Conservation (phyloP, 2,113 vertebrate species). For the Neolamprologus longior region DNA sequence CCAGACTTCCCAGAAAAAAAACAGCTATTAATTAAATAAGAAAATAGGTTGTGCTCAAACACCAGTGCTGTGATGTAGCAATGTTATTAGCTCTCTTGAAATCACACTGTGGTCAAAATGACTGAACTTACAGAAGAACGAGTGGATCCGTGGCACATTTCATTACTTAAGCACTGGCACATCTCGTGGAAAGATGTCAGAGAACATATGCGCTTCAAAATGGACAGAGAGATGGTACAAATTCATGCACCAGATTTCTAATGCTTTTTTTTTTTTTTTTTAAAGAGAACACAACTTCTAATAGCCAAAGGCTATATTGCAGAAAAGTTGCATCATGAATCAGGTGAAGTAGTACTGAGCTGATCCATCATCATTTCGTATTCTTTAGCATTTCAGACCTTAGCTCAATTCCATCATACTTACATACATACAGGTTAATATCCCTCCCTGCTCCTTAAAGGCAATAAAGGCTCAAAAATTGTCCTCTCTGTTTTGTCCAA, state of each 20-base stretch:
- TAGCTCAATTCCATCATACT: neutral
- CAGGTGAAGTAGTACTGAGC: neutral
- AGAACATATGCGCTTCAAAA: neutral
- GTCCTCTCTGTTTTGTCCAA: neutral
- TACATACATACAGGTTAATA: neutral
- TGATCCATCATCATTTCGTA: slow-evolving; percentile 12
- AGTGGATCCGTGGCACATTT: neutral
- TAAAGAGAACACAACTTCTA: neutral
- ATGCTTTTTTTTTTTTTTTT: no score
- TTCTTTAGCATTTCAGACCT: neutral
- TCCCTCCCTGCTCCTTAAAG: neutral
- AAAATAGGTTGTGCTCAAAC: slow-evolving; percentile 26
- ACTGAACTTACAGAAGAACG: neutral
- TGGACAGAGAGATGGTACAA: neutral
- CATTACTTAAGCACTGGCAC: neutral
- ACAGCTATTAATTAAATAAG: slow-evolving; percentile 41
- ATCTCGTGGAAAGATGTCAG: neutral
- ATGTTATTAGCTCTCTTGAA: slow-evolving; percentile 33
- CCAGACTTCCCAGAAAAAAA: slow-evolving; percentile 23
- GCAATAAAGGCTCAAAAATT: neutral
- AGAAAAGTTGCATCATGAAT: neutral
- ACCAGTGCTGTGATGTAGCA: slow-evolving; percentile 47
- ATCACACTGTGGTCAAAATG: neutral
- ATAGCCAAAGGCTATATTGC: neutral
- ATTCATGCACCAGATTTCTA: no score